Percentiles rank a stretch among this genome's conserved stretches.
phyloP scores from a whole-genome alignment of 2,797 vertebrate species.

The Dryobates pubescens region DNA sequence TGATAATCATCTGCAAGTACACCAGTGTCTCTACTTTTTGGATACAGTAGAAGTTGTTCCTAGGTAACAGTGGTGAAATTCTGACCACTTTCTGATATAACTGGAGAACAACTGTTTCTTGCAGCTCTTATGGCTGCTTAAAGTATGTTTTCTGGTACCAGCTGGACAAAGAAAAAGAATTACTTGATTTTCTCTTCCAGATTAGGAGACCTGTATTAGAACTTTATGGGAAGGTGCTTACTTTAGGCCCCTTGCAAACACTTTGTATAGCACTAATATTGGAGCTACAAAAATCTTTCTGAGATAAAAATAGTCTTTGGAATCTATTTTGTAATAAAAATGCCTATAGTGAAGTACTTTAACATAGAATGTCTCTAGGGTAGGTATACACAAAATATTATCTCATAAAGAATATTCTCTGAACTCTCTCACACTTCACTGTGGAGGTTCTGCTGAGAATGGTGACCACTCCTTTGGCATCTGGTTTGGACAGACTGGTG shows the following conservation, averaged over 20 bases:
- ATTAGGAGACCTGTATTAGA: background rate
- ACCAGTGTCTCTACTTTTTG: slow-evolving; percentile 49
- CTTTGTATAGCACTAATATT: background rate
- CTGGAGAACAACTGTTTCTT: slow-evolving; percentile 28
- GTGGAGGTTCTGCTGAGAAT: background rate
- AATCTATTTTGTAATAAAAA: slow-evolving; percentile 22
- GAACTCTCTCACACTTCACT: background rate
- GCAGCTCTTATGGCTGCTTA: background rate
- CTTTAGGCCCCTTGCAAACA: background rate
- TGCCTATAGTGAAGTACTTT: background rate
- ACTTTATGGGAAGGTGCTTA: background rate
- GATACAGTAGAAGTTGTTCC: slow-evolving; percentile 2
- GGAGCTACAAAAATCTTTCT: background rate
- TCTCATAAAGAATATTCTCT: background rate
- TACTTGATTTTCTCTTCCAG: background rate
- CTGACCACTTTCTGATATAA: slow-evolving; percentile 19
- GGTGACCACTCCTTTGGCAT: slow-evolving; percentile 31
- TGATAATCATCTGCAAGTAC: slow-evolving; percentile 68
- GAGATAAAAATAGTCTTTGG: slow-evolving; percentile 30
- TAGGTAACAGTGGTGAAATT: slow-evolving; percentile 29
- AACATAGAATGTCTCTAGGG: background rate
- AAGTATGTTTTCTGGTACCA: background rate
- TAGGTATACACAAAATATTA: background rate
- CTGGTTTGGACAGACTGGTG: background rate
- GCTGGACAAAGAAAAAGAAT: background rate